Percentiles rank a stretch among this genome's conserved stretches.
phyloP scores from a whole-genome alignment of 2,797 vertebrate species.

The Lutjanus campechanus region DNA sequence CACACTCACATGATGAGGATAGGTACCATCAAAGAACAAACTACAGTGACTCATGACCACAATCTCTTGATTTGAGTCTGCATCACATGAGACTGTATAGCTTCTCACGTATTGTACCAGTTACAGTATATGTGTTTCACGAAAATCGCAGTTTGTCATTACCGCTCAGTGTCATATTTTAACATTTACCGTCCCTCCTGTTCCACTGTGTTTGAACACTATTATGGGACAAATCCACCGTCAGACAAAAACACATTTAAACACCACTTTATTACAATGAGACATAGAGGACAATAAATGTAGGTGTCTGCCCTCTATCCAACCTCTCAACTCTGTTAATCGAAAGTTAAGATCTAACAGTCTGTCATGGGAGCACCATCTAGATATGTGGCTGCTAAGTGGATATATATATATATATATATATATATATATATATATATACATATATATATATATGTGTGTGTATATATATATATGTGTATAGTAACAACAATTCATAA shows the following conservation, averaged over 20 bases:
- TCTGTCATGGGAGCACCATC: not conserved
- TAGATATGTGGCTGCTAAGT: not conserved
- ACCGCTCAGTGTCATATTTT: constrained; percentile 1
- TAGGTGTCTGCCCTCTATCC: not conserved
- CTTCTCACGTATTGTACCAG: constrained; percentile 38
- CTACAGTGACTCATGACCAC: constrained; percentile 75
- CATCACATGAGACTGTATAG: constrained; percentile 31
- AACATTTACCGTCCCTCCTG: constrained; percentile 20
- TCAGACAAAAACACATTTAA: not conserved
- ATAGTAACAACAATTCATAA: not conserved
- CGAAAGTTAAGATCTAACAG: not conserved
- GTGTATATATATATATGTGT: not conserved
- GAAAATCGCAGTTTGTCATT: constrained; percentile 25
- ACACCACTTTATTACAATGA: not conserved
- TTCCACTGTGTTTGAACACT: not conserved
- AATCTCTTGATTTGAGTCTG: constrained; percentile 57
- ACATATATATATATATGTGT: too few relatives aligned
- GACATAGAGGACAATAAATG: not conserved
- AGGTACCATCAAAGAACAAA: constrained; percentile 66
- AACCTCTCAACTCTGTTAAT: not conserved
- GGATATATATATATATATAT: too few relatives aligned
- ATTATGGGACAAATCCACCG: not conserved
- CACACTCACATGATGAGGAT: constrained; percentile 71
- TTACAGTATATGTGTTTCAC: constrained; percentile 42
- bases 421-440: too few relatives aligned